phyloP scores from a whole-genome alignment of 2,113 vertebrate species.

The Electrona antarctica region DNA sequence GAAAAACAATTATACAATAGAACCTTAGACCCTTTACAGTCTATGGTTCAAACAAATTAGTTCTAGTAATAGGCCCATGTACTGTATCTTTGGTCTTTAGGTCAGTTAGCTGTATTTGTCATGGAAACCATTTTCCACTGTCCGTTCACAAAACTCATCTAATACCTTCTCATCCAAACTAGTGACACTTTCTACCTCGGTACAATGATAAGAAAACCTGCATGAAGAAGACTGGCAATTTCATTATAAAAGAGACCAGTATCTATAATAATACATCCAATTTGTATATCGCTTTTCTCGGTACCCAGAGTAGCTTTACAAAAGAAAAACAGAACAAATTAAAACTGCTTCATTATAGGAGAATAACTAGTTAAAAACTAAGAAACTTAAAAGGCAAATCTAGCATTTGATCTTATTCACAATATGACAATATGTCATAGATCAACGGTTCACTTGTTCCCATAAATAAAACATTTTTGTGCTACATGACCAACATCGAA shows the following conservation, averaged over 20 bases:
- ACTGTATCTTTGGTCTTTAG: slow-evolving; percentile 53
- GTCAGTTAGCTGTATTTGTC: slow-evolving; percentile 75
- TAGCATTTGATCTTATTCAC: slow-evolving; percentile 33
- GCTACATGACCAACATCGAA: slow-evolving; percentile 12
- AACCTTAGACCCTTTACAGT: background rate
- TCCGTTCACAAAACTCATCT: slow-evolving; percentile 19
- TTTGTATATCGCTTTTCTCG: too few species aligned
- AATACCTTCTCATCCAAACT: slow-evolving; percentile 11
- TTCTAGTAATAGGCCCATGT: slow-evolving; percentile 3
- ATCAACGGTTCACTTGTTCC: slow-evolving; percentile 22
- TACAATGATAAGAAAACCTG: slow-evolving; percentile 9
- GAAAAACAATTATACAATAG: background rate
- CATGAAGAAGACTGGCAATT: background rate
- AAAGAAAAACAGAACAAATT: too few species aligned
- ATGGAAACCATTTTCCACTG: slow-evolving; percentile 49
- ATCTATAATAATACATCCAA: background rate
- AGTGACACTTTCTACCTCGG: slow-evolving; percentile 31
- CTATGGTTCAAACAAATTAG: slow-evolving; percentile 8
- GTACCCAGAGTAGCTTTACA: too few species aligned
- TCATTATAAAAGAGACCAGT: slow-evolving; percentile 16
- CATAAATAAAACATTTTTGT: slow-evolving; percentile 32
- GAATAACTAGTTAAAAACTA: too few species aligned
- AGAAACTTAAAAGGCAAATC: background rate
- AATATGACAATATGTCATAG: slow-evolving; percentile 73
- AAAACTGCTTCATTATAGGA: too few species aligned